These are phyloP conservation scores for Acronicta aceris DNA, from an alignment of 2,888 invertebrate species.

Conservation along the genomic window DNA sequence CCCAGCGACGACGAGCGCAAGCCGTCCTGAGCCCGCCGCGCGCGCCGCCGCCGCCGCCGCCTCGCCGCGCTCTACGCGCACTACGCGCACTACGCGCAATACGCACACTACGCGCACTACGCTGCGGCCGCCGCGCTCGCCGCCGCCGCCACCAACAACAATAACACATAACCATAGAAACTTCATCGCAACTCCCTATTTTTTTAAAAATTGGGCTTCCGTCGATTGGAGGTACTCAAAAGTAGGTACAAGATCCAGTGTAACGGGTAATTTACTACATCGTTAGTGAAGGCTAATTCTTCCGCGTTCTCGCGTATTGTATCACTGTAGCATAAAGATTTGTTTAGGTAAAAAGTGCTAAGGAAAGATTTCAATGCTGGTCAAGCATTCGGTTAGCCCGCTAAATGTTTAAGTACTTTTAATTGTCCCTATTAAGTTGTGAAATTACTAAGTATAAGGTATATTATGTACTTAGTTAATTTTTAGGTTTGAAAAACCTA, in stretches of 20 bases:
- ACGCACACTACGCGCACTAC: constrained; percentile 13
- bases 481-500: no score
- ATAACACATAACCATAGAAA: constrained; percentile 6
- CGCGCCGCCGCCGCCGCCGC: constrained; percentile 13
- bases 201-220: no score
- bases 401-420: no score
- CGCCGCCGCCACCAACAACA: constrained; percentile 9
- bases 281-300: constrained; percentile 84
- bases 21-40: constrained; percentile 66
- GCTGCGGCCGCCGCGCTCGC: constrained; percentile 15
- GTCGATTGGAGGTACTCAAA: no score
- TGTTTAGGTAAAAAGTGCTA: no score
- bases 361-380: no score
- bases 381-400: no score
- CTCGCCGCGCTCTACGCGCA: constrained; percentile 21
- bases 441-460: no score
- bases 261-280: constrained; percentile 83
- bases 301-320: constrained; percentile 84
- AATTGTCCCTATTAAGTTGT: no score
- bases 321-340: no score
- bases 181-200: no score
- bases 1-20: constrained; percentile 66
- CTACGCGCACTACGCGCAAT: constrained; percentile 18
- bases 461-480: no score
- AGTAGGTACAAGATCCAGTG: constrained; percentile 68